phyloP scores from a whole-genome alignment of 1,140 invertebrate species.

The Drosophila virilis region DNA sequence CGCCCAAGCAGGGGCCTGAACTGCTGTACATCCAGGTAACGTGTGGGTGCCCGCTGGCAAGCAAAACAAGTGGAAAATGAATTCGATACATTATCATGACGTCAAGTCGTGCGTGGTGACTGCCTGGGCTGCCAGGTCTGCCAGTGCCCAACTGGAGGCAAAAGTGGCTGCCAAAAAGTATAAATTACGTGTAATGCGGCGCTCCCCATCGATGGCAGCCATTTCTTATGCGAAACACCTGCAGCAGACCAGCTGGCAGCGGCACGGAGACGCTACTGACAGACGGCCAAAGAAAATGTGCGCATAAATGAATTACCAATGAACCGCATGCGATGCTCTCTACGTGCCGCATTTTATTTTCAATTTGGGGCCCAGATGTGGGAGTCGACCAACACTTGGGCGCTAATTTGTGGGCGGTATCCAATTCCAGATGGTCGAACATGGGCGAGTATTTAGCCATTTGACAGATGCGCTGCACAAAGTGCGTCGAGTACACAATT shows the following conservation, averaged over 20 bases:
- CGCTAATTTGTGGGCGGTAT: conserved; percentile 62
- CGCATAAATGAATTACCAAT: conserved; percentile 83
- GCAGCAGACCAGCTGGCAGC: conserved; percentile 43
- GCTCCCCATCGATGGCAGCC: conserved; percentile 65
- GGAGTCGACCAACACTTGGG: conserved; percentile 11
- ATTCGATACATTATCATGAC: conserved; percentile 82
- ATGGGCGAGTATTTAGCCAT: conserved; percentile 59
- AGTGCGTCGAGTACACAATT: conserved; percentile 33
- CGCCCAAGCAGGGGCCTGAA: conserved; percentile 5
- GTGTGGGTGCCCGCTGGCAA: conserved; percentile 53
- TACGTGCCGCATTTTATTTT: conserved; percentile 67
- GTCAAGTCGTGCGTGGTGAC: conserved; percentile 77
- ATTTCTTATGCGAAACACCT: conserved; percentile 80
- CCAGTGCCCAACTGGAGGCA: conserved; percentile 3
- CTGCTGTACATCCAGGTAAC: conserved; percentile 17
- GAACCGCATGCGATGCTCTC: conserved; percentile 68
- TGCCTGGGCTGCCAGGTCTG: conserved; percentile 10
- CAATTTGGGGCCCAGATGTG: conserved; percentile 57
- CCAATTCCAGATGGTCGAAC: conserved; percentile 37
- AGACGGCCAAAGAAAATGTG: conserved; percentile 62
- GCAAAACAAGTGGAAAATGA: conserved; percentile 80
- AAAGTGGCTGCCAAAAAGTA: conserved; percentile 75
- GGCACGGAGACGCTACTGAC: not conserved
- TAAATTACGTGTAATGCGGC: conserved; percentile 73
- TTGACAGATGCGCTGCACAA: conserved; percentile 62